phyloP scores from a whole-genome alignment of 2,113 vertebrate genomes.

The Amia ocellicauda region DNA sequence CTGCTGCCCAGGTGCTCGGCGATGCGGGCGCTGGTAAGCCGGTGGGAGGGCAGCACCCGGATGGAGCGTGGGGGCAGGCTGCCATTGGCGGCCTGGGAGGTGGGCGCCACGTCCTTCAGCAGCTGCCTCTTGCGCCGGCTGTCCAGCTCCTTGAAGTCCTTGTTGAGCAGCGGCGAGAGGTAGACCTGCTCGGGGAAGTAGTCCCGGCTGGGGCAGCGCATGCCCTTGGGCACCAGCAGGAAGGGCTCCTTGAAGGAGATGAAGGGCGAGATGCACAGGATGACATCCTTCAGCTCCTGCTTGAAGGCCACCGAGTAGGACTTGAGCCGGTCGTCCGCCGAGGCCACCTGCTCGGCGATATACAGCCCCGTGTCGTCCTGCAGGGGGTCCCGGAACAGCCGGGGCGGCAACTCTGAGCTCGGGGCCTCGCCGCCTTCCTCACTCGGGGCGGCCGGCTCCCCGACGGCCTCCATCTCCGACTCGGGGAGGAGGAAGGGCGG shows the following conservation, averaged over 20 bases:
- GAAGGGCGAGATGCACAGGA: slow-evolving; percentile 91
- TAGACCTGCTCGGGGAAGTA: slow-evolving; percentile 95
- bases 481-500: slow-evolving; percentile 69
- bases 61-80: slow-evolving; percentile 60
- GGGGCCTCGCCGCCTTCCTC: slow-evolving; percentile 51
- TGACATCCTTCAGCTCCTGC: slow-evolving; percentile 92
- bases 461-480: slow-evolving; percentile 46
- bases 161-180: slow-evolving; percentile 88
- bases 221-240: slow-evolving; percentile 79
- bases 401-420: slow-evolving; percentile 64
- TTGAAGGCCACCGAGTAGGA: slow-evolving; percentile 83
- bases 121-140: slow-evolving; percentile 85
- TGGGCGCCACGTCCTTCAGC: slow-evolving; percentile 76
- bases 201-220: slow-evolving; percentile 86
- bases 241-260: slow-evolving; percentile 88
- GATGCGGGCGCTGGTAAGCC: slow-evolving; percentile 80
- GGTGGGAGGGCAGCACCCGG: slow-evolving; percentile 80
- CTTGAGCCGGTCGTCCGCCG: slow-evolving; percentile 86
- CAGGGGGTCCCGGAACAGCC: slow-evolving; percentile 85
- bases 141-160: slow-evolving; percentile 86
- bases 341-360: slow-evolving; percentile 80
- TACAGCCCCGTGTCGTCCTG: slow-evolving; percentile 93
- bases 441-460: slow-evolving; percentile 32
- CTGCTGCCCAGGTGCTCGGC: slow-evolving; percentile 76
- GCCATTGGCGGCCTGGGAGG: slow-evolving; percentile 72